phyloP scores from a whole-genome alignment of 2,113 vertebrate genomes.

The Tapirus terrestris region DNA sequence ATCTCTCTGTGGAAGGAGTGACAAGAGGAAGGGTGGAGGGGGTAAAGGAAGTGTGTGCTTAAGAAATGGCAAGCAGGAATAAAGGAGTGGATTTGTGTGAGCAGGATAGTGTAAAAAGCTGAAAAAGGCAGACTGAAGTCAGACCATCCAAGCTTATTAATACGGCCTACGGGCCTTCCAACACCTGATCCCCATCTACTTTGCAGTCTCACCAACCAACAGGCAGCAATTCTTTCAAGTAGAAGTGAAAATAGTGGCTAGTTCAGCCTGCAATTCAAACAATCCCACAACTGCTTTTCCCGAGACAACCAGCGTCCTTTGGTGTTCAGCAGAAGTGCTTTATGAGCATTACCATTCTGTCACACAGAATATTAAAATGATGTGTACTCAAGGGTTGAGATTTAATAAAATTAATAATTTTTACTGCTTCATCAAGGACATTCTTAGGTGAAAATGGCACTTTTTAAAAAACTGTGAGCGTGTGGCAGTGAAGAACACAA shows the following conservation, averaged over 20 bases:
- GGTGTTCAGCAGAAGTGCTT: background rate
- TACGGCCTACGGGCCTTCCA: background rate
- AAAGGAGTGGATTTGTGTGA: background rate
- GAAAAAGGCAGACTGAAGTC: background rate
- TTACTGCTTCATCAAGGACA: background rate
- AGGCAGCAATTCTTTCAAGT: background rate
- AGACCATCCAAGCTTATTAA: background rate
- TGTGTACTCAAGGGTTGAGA: background rate
- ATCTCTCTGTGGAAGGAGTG: background rate
- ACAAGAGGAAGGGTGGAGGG: background rate
- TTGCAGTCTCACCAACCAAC: background rate
- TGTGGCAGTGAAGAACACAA: background rate
- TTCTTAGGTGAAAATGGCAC: slow-evolving; percentile 18
- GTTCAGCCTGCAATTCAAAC: background rate
- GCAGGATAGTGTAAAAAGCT: background rate
- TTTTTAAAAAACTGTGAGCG: background rate
- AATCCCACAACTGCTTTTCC: background rate
- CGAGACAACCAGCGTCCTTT: background rate
- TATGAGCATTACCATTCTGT: background rate
- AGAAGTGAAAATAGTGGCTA: background rate
- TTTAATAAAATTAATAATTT: background rate
- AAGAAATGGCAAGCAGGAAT: background rate
- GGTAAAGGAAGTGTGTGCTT: background rate
- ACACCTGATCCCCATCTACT: background rate
- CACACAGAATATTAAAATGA: background rate